phyloP scores from a whole-genome alignment of 2,888 invertebrate genomes.

The Conomelus anceps region DNA sequence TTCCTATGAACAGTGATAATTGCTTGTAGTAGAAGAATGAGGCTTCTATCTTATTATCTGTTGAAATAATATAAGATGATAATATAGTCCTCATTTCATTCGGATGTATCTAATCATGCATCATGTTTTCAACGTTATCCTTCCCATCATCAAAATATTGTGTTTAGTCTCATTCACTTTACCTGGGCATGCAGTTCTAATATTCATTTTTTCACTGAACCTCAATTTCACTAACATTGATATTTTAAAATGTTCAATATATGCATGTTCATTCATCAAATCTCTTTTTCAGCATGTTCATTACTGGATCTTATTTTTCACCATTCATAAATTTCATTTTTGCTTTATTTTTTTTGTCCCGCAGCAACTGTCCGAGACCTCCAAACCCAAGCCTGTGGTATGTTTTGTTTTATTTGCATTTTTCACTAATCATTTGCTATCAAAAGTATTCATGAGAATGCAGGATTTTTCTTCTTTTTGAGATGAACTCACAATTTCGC shows the following conservation, averaged over 20 bases:
- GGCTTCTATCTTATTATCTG: no score
- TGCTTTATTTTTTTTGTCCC: conserved; percentile 37
- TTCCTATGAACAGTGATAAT: no score
- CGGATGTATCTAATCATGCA: no score
- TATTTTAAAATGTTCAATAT: neutral
- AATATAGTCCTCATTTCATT: no score
- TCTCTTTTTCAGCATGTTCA: conserved; percentile 20
- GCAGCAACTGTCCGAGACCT: conserved; percentile 47
- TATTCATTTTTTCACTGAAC: neutral
- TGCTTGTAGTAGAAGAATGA: no score
- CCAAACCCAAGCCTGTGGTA: conserved; percentile 59
- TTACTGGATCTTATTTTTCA: conserved; percentile 22
- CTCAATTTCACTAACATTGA: neutral
- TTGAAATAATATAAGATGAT: no score
- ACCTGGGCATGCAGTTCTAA: no score
- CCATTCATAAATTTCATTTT: conserved; percentile 27
- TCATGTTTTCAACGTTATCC: no score
- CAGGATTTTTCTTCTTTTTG: conserved; percentile 29
- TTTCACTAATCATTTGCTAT: neutral
- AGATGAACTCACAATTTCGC: neutral
- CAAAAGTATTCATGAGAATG: neutral
- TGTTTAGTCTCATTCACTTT: no score
- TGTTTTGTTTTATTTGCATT: conserved; percentile 40
- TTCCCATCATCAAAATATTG: no score
- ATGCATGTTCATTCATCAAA: neutral